Evolutionary conservation across 2,888 invertebrate genomes (phyloP), one percentile per base, ranked within the genome.

Genomic region (Proisotoma minuta): DNA sequence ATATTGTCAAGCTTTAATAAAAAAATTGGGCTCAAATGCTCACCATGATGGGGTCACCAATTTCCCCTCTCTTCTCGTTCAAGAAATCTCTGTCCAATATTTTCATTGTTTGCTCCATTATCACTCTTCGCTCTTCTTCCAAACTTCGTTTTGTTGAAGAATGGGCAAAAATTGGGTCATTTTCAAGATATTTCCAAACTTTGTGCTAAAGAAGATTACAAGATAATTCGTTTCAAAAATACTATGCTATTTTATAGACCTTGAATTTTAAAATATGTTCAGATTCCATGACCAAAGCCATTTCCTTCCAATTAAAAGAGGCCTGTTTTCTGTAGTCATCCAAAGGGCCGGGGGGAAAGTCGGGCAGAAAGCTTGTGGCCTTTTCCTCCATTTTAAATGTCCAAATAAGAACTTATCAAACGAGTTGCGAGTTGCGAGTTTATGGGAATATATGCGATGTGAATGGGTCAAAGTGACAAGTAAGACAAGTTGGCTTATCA

Each of bases 301-400:
- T 82, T 66, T 84, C 82, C 78, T 91, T 92, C 91, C 93, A 94
- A 76, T 91, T 84, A 75, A 95, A 94, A 18, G 86, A 85, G 1
- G 91, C 87, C 69, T 82, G 83, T 71, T 85, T 86, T 71, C 95
- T 84, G 77, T 89, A 94, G 1, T 75, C 78, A 76, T 89, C 89
- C 70, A 95, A 79, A 5, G 93, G 91, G 62, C 91, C 89, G 18
- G 23, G 39, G 10, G 66, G 47, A 26, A 57, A 65, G n/a, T n/a
- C n/a, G n/a, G n/a, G n/a, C n/a, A n/a, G n/a, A n/a, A n/a, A n/a
- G n/a, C n/a, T n/a, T n/a, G n/a, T n/a, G n/a, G n/a, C n/a, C n/a
- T n/a, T n/a, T n/a, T n/a, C n/a, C n/a, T n/a, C n/a, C n/a, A n/a
- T n/a, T n/a, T n/a, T n/a, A n/a, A n/a, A n/a, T n/a, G n/a, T n/a